Percentiles rank a stretch among this genome's conserved stretches.
These are phyloP conservation scores for Felis catus DNA, from an alignment of 2,113 vertebrate species.

Conservation along the genomic window DNA sequence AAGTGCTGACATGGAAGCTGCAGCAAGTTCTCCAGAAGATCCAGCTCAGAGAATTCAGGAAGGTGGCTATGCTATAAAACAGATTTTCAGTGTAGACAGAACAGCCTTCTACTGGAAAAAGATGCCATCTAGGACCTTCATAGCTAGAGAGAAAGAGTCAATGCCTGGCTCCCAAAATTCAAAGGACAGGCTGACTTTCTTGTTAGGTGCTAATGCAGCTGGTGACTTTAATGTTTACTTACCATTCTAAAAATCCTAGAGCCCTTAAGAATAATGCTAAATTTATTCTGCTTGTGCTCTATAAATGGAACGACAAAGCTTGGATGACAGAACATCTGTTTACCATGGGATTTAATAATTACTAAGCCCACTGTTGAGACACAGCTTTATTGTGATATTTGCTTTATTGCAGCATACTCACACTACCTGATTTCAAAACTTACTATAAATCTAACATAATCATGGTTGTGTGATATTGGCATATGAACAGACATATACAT, in stretches of 20 bases:
- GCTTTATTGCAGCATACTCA: too few relatives aligned
- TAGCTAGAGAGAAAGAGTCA: neutral
- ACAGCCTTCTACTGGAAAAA: neutral
- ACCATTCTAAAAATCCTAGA: neutral
- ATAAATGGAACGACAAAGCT: neutral
- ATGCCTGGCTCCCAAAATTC: neutral
- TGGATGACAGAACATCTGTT: neutral
- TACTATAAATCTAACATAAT: neutral
- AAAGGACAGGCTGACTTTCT: neutral
- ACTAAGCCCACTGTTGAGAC: neutral
- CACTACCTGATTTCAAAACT: neutral
- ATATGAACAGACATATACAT: neutral
- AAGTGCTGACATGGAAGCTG: neutral
- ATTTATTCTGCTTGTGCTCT: neutral
- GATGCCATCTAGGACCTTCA: neutral
- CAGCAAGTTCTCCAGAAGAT: neutral
- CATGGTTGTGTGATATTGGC: neutral
- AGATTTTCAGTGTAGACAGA: neutral
- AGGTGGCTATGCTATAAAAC: neutral
- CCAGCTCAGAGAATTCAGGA: neutral
- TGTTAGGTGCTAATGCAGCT: neutral
- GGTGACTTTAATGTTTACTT: neutral
- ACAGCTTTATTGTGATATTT: too few relatives aligned
- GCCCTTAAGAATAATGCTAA: neutral
- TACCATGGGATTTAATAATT: neutral